Conservation (phyloP, 1,140 invertebrate species). For the Megathymus violae region DNA sequence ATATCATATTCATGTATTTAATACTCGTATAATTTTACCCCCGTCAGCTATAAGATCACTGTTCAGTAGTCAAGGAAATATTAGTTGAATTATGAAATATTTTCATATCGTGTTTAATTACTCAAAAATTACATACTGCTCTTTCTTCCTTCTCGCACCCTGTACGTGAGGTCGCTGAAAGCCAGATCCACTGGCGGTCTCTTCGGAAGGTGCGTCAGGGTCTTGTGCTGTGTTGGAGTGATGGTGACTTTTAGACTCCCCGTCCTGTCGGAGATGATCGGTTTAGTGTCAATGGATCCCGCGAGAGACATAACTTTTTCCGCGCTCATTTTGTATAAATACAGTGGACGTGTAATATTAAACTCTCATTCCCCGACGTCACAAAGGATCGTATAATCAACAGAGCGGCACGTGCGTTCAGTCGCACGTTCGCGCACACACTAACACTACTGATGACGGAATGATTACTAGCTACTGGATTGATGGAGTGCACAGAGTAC, state of each 20-base stretch:
- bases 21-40: too few species aligned
- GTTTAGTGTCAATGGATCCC: constrained; percentile 66
- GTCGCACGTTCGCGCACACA: constrained; percentile 56
- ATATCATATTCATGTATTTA: too few species aligned
- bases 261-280: constrained; percentile 81
- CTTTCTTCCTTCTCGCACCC: constrained; percentile 91
- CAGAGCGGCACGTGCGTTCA: constrained; percentile 45
- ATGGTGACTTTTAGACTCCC: constrained; percentile 86
- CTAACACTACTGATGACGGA: constrained; percentile 36
- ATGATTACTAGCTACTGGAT: too few species aligned
- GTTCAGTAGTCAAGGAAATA: too few species aligned
- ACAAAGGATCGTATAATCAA: constrained; percentile 53
- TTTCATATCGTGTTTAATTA: too few species aligned
- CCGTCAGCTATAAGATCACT: too few species aligned
- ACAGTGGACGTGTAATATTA: constrained; percentile 51
- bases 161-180: constrained; percentile 93
- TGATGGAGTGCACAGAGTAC: too few species aligned
- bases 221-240: constrained; percentile 88
- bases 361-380: constrained; percentile 63
- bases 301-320: constrained; percentile 64
- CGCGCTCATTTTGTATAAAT: constrained; percentile 68
- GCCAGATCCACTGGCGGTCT: constrained; percentile 94
- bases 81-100: too few species aligned
- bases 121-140: constrained; percentile 87
- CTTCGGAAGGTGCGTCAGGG: constrained; percentile 92